Evolutionary conservation across 2,113 vertebrate genomes (phyloP), one percentile per base, ranked within the genome.

Genomic region (Pachyramphus minor): DNA sequence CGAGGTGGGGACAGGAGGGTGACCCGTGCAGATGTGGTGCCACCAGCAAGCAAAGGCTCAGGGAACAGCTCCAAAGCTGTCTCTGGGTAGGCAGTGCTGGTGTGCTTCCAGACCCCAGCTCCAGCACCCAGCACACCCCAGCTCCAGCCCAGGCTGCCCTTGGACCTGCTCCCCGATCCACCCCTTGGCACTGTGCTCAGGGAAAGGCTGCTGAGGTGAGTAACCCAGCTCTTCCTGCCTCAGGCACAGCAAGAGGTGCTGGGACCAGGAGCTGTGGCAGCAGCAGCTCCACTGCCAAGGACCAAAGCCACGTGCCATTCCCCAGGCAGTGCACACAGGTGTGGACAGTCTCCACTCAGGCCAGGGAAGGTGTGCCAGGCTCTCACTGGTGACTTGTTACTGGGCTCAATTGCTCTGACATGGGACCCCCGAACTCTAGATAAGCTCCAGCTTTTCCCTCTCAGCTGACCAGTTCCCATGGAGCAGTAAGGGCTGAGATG

Each of bases 381-480:
- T 5, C 25, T 6, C 37, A 39, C 55, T 78, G 60, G 19, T 39
- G 76, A 30, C 19, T 53, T 45, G 20, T 73, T 53, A 12, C n/a
- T 47, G 66, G 25, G 13, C 69, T 49, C 73, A 23, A 52, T 31
- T 45, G 33, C 19, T 41, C 37, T 76, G 45, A 56, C 19, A 19
- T 31, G 28, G 62, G 19, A 30, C 39, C 12, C 27, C 39, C 19
- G 23, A 44, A 33, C 28, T 17, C 56, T 42, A 6, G 27, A 37
- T 4, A n/a, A 81, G 11, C 45, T 80, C 25, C 42, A 66, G 41
- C n/a, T 66, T 21, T 14, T 41, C 20, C 2, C 2, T 33, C 3
- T 49, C 3, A 16, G 4, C 5, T 5, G 0, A 58, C 1, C 1
- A 1, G 7, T 1, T 30, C 1, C 5, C 0, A 5, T 6, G 1